These are phyloP conservation scores for Micromys minutus DNA, from an alignment of 2,113 vertebrate genomes.

Conservation along the genomic window DNA sequence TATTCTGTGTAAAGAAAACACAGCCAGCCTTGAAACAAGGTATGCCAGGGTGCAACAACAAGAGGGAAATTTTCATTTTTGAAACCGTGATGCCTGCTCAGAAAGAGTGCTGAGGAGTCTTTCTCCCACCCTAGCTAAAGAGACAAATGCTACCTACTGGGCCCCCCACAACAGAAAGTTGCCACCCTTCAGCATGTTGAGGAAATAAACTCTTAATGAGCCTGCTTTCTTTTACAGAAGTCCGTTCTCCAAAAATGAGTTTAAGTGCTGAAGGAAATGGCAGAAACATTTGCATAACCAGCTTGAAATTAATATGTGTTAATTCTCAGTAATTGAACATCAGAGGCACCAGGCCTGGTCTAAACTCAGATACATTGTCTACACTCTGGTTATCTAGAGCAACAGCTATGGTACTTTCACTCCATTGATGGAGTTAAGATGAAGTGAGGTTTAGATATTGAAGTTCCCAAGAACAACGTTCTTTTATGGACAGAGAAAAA, in stretches of 20 bases:
- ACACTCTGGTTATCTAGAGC: background rate
- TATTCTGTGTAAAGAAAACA: slow-evolving; percentile 76
- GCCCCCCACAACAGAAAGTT: slow-evolving; percentile 50
- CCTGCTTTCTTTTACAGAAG: slow-evolving; percentile 66
- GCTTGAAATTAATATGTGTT: slow-evolving; percentile 68
- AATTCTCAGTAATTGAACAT: slow-evolving; percentile 66
- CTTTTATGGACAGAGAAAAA: background rate
- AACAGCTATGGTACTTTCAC: background rate
- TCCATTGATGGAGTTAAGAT: background rate
- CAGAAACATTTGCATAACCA: slow-evolving; percentile 62
- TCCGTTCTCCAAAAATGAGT: slow-evolving; percentile 75
- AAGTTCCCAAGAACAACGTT: background rate
- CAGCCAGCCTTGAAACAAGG: slow-evolving; percentile 76
- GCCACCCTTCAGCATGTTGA: slow-evolving; percentile 71
- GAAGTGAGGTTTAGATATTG: background rate
- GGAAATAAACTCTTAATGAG: slow-evolving; percentile 78
- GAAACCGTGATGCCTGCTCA: slow-evolving; percentile 49
- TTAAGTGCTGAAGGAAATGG: slow-evolving; percentile 69
- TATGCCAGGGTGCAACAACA: slow-evolving; percentile 69
- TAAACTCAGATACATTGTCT: background rate
- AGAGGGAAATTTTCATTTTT: slow-evolving; percentile 71
- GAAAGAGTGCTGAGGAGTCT: slow-evolving; percentile 40
- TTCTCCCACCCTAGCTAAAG: background rate
- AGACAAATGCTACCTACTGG: slow-evolving; percentile 49
- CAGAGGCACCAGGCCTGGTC: background rate